These are phyloP conservation scores for Sylvia atricapilla DNA, from an alignment of 2,113 vertebrate genomes.

Conservation along the genomic window DNA sequence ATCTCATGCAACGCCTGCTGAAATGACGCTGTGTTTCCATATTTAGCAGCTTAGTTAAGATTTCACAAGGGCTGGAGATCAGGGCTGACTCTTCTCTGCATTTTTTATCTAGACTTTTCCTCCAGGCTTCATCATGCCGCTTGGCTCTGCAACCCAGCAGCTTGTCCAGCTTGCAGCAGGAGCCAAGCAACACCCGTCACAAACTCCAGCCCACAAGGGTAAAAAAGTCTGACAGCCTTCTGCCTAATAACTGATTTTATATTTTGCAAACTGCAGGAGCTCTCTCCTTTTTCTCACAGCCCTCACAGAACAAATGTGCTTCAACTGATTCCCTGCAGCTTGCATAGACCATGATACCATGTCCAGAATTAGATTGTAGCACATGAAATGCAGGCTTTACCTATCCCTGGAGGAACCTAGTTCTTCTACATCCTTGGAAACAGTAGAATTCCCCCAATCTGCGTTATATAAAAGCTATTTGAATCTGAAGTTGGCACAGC, in stretches of 20 bases:
- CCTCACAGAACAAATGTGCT: not conserved
- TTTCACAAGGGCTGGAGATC: not conserved
- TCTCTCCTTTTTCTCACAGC: not conserved
- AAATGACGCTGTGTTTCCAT: not conserved
- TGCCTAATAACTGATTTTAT: not conserved
- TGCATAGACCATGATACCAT: not conserved
- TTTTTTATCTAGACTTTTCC: not conserved
- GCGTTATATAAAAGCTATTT: not conserved
- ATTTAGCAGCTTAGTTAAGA: constrained; percentile 25
- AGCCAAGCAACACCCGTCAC: fast-evolving
- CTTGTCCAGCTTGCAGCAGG: not conserved
- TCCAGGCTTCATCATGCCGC: not conserved
- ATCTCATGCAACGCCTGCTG: not conserved
- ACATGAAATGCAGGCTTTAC: not conserved
- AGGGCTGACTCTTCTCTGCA: not conserved
- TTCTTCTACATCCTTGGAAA: not conserved
- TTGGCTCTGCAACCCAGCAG: not conserved
- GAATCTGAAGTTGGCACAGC: not conserved
- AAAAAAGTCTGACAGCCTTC: not conserved
- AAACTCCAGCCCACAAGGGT: not conserved
- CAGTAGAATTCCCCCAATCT: not conserved
- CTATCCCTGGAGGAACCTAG: not conserved
- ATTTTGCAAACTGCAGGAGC: not conserved
- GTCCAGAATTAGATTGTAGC: not conserved
- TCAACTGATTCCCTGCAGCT: not conserved